Percentiles rank a stretch among this genome's conserved stretches.
Evolutionary conservation across 2,888 invertebrate genomes (phyloP).

Genomic region (Pristionchus mayeri): DNA sequence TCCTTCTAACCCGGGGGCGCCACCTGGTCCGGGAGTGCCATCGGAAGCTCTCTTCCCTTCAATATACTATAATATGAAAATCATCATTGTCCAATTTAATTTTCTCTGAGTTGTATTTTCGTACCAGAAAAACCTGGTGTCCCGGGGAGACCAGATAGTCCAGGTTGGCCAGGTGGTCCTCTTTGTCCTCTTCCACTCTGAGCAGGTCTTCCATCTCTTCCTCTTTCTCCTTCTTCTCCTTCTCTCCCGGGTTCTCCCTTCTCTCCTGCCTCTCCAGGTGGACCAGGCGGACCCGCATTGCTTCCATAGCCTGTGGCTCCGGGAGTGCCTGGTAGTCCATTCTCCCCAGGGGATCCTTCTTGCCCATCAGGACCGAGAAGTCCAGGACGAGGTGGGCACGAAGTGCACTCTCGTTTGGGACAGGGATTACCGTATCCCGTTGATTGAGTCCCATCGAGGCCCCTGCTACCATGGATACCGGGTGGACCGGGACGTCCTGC

Average conservation of each 20-base stretch:
- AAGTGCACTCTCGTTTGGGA: neutral
- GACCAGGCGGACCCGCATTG: neutral
- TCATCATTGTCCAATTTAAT: no score
- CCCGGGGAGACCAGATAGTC: neutral
- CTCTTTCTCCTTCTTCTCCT: neutral
- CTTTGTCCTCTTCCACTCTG: neutral
- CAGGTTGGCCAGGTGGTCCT: neutral
- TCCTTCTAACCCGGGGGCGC: slow-evolving; percentile 27
- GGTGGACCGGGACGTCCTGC: neutral
- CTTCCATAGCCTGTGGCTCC: neutral
- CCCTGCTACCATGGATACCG: neutral
- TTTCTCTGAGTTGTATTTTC: no score
- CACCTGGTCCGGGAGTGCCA: neutral
- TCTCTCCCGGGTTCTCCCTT: neutral
- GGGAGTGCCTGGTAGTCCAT: neutral
- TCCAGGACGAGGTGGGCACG: slow-evolving; percentile 25
- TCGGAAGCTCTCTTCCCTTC: neutral
- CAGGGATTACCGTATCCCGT: neutral
- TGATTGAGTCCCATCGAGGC: neutral
- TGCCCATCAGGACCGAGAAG: slow-evolving; percentile 6
- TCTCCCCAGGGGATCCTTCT: neutral
- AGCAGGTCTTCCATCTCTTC: neutral
- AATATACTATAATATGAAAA: neutral
- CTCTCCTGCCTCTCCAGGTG: neutral
- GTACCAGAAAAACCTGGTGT: no score